Conservation (phyloP, 2,888 invertebrate genomes). For the Caenorhabditis sp. region DNA sequence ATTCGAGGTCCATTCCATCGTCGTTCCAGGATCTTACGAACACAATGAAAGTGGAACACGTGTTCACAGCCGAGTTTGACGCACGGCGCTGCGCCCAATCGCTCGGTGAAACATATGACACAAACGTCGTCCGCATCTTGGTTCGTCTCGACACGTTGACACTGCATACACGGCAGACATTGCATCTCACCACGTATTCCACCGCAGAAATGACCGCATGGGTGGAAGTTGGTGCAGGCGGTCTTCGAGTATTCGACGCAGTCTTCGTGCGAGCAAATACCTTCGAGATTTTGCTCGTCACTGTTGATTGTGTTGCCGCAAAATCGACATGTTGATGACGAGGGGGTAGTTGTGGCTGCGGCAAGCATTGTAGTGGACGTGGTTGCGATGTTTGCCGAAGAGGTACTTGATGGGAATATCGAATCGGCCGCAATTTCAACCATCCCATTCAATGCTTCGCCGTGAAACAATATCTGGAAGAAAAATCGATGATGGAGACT, state of each 20-base stretch:
- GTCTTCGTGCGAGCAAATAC: conserved; percentile 90
- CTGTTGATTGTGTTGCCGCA: conserved; percentile 43
- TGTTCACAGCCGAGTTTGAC: conserved; percentile 90
- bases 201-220: conserved; percentile 82
- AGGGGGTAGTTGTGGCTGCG: no score
- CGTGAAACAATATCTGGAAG: conserved; percentile 81
- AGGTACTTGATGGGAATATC: conserved; percentile 24
- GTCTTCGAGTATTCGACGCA: conserved; percentile 85
- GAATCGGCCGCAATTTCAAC: conserved; percentile 83
- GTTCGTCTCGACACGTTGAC: conserved; percentile 75
- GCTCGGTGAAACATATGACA: conserved; percentile 98
- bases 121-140: conserved; percentile 99
- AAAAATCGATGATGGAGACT: conserved; percentile 11
- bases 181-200: conserved; percentile 42
- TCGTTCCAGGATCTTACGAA: conserved; percentile 73
- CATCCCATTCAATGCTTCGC: conserved; percentile 84
- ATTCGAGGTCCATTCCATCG: conserved; percentile 94
- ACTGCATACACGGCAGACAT: conserved; percentile 48
- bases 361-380: not conserved
- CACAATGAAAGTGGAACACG: conserved; percentile 91
- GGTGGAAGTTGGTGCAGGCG: conserved; percentile 80
- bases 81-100: conserved; percentile 91
- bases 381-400: conserved; percentile 13
- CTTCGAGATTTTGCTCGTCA: conserved; percentile 79
- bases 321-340: conserved; percentile 48